Conservation (phyloP, 2,888 invertebrate genomes). For the Sthenelais limicola region DNA sequence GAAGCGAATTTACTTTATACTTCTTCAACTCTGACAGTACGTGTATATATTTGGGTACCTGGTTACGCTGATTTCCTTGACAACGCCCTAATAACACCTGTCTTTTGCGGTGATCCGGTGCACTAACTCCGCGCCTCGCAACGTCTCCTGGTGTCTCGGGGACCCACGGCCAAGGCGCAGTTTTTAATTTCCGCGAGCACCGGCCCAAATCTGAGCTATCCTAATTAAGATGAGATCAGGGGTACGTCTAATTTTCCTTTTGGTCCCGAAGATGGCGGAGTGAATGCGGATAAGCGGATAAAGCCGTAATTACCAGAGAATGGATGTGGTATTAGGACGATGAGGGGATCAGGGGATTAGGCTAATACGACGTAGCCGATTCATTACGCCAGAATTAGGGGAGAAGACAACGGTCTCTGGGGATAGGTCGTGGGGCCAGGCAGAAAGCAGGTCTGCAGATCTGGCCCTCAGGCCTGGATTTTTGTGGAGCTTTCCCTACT, state of each 20-base stretch:
- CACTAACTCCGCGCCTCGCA: not conserved
- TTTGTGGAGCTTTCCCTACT: no score
- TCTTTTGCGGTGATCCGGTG: not conserved
- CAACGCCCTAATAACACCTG: no score
- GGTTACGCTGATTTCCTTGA: no score
- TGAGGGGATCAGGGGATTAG: slow-evolving; percentile 38
- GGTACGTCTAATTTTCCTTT: slow-evolving; percentile 34
- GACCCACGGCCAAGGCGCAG: not conserved
- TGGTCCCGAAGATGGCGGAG: slow-evolving; percentile 24
- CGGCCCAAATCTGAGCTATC: slow-evolving; percentile 16
- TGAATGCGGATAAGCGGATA: slow-evolving; percentile 31
- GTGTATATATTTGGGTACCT: no score
- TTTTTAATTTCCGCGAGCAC: slow-evolving; percentile 15
- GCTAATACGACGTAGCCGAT: slow-evolving; percentile 10
- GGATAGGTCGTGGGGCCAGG: not conserved
- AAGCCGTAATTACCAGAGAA: slow-evolving; percentile 35
- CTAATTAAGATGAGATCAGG: slow-evolving; percentile 29
- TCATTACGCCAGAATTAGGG: slow-evolving; percentile 37
- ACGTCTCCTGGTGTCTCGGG: not conserved
- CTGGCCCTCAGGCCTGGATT: no score
- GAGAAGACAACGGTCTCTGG: slow-evolving; percentile 11
- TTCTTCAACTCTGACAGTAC: no score
- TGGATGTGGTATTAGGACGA: slow-evolving; percentile 33
- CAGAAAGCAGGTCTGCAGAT: not conserved
- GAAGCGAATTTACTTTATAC: no score